phyloP scores from a whole-genome alignment of 2,113 vertebrate species.

The Sakesphorus luctuosus region DNA sequence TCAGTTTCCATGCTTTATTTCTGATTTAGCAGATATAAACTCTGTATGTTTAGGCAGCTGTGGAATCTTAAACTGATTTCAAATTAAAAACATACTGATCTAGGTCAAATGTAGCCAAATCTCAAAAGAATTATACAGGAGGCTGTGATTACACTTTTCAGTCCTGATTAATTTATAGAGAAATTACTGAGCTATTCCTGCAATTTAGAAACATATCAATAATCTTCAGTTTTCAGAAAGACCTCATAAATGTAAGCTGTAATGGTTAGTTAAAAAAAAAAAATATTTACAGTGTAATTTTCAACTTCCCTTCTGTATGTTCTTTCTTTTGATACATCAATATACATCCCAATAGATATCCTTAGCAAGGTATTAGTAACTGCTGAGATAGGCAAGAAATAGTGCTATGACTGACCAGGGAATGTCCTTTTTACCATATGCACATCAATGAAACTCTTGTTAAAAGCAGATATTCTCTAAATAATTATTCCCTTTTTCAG shows the following conservation, averaged over 20 bases:
- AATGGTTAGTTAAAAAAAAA: background rate
- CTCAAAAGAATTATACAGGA: background rate
- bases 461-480: background rate
- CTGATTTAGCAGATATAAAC: background rate
- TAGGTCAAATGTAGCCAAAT: background rate
- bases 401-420: background rate
- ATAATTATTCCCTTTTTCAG: background rate
- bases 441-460: background rate
- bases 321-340: background rate
- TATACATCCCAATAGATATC: background rate
- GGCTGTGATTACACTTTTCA: background rate
- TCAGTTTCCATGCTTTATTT: background rate
- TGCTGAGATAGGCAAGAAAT: background rate
- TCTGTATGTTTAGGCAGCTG: background rate
- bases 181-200: too few species aligned
- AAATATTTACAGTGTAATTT: background rate
- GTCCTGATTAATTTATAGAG: background rate
- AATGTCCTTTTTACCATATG: background rate
- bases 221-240: background rate
- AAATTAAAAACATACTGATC: background rate
- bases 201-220: background rate
- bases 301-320: background rate
- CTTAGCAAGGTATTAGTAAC: background rate
- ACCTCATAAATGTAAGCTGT: background rate
- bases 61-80: background rate